phyloP scores from a whole-genome alignment of 2,888 invertebrate species.

The Ophioninae sp. region DNA sequence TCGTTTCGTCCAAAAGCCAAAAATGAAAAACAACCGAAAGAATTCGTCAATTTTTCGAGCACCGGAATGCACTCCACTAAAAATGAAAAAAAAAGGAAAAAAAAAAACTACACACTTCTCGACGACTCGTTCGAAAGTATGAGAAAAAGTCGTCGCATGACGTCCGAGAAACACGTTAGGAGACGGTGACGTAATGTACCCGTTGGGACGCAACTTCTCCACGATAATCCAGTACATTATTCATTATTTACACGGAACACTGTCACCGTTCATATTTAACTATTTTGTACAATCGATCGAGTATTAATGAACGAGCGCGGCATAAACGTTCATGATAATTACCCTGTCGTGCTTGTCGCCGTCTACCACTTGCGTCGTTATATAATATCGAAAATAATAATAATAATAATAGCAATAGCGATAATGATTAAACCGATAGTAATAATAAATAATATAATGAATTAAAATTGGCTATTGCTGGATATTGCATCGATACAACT shows the following conservation, averaged over 20 bases:
- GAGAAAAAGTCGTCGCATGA: neutral
- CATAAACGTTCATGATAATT: neutral
- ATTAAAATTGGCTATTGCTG: no score
- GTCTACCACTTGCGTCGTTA: neutral
- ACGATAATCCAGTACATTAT: conserved; percentile 1
- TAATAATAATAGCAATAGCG: neutral
- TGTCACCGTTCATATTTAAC: neutral
- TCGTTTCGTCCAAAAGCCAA: neutral
- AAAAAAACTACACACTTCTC: neutral
- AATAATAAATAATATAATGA: no score
- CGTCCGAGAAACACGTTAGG: neutral
- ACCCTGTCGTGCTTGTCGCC: neutral
- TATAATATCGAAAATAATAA: neutral
- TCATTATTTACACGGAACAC: conserved; percentile 2
- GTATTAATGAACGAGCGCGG: neutral
- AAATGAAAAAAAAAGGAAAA: neutral
- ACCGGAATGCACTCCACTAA: neutral
- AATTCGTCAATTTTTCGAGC: neutral
- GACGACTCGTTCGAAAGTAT: neutral
- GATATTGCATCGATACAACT: no score
- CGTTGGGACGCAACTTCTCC: neutral
- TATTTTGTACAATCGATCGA: neutral
- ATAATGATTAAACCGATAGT: no score
- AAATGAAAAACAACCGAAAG: neutral
- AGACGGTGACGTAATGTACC: neutral